Evolutionary conservation across 2,888 invertebrate genomes (phyloP).

Genomic region (Diarsia rubi): DNA sequence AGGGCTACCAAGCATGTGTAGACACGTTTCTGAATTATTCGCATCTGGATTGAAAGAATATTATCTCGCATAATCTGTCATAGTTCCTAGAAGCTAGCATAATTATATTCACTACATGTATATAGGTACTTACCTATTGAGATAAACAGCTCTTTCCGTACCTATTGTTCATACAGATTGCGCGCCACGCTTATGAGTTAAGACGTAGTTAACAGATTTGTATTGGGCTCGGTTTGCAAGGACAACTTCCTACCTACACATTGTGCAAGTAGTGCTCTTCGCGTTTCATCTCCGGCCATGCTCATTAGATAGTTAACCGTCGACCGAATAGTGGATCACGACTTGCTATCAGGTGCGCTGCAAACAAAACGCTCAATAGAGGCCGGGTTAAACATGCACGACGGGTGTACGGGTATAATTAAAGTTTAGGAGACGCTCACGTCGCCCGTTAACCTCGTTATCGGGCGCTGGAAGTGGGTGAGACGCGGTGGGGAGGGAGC

Average conservation of each 20-base stretch:
- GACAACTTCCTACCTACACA: slow-evolving; percentile 70
- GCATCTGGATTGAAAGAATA: slow-evolving; percentile 43
- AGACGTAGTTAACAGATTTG: slow-evolving; percentile 79
- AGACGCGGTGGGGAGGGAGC: slow-evolving; percentile 88
- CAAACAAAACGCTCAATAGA: slow-evolving; percentile 89
- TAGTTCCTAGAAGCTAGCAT: slow-evolving; percentile 44
- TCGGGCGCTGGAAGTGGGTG: slow-evolving; percentile 91
- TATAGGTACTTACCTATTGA: slow-evolving; percentile 32
- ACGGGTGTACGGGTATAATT: slow-evolving; percentile 90
- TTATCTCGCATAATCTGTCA: slow-evolving; percentile 50
- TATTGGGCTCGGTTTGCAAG: slow-evolving; percentile 71
- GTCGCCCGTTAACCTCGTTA: slow-evolving; percentile 91
- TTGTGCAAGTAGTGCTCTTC: slow-evolving; percentile 73
- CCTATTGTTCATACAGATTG: slow-evolving; percentile 71
- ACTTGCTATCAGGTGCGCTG: slow-evolving; percentile 87
- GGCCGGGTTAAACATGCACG: slow-evolving; percentile 90
- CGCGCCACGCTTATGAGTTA: slow-evolving; percentile 71
- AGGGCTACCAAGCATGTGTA: slow-evolving; percentile 48
- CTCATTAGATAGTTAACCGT: slow-evolving; percentile 84
- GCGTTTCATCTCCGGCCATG: slow-evolving; percentile 79
- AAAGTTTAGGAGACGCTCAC: slow-evolving; percentile 91
- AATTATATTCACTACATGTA: slow-evolving; percentile 46
- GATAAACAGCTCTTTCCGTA: slow-evolving; percentile 57
- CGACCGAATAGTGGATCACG: slow-evolving; percentile 83
- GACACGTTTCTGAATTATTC: slow-evolving; percentile 49